Base-by-base conservation (phyloP, 2,113 vertebrate genomes). In the Vulpes ferrilata region DNA sequence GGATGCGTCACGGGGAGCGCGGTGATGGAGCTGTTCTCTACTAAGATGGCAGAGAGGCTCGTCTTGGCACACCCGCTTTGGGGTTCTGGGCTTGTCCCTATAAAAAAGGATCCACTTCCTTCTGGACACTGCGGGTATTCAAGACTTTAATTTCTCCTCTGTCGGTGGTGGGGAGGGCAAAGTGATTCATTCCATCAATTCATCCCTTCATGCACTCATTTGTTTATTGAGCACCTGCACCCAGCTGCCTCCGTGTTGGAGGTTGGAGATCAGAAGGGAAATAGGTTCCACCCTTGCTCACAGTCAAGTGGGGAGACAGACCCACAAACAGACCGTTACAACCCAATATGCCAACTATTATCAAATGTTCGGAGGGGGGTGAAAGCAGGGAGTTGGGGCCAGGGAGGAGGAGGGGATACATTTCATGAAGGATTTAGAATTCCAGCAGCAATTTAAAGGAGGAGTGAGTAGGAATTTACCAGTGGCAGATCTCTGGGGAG, bases 121-220 rank as follows among this genome's bases (percentile, higher is more conserved):
- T 65, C 89, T 64, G 76, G 79, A 85, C 10, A 30, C 4, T 23
- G 3, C 59, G 10, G n/a, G 10, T 5, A 62, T 60, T 74, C 88
- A 60, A 67, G 19, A 59, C 25, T 55, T 62, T 82, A 85, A 81
- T 88, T 38, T 95, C 48, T 93, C 64, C 30, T 86, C 85, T 11
- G 0, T 48, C 55, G 1, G 20, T 35, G 62, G 38, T 0, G 43
- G 11, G 3, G 38, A 13, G 3, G 38, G 15, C 11, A 91, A 95
- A 65, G 62, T 51, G 32, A 80, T 43, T 67, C 90, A 89, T 17
- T 19, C 62, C 19, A 60, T 67, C 30, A 12, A 2, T 38, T 51
- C 23, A 64, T 11, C 25, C 9, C 57, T 53, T 27, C 48, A 51
- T 9, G 0, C 67, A 48, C 35, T 79, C 55, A 71, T 89, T 55